These are phyloP conservation scores for Myiothlypis coronata DNA, from an alignment of 2,797 vertebrate species.

Conservation along the genomic window DNA sequence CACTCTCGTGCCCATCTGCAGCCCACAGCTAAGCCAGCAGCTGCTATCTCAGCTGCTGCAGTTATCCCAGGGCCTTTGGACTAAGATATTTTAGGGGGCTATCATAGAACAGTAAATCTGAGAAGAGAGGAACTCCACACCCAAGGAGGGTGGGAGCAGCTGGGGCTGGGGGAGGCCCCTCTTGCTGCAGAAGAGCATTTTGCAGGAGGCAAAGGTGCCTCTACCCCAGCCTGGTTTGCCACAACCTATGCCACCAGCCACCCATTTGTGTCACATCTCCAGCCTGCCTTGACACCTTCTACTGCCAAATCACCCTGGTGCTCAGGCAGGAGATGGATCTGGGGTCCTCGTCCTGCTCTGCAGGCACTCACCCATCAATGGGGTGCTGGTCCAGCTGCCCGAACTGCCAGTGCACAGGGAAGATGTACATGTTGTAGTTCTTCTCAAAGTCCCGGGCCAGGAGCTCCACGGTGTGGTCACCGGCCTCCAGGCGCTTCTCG, in stretches of 20 bases:
- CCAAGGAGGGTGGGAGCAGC: neutral
- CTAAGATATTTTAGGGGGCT: slow-evolving; percentile 31
- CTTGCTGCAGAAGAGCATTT: neutral
- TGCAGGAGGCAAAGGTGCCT: neutral
- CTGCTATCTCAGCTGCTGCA: slow-evolving; percentile 32
- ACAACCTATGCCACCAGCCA: neutral
- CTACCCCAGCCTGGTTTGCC: neutral
- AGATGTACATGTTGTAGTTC: slow-evolving; percentile 99
- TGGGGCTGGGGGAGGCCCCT: neutral
- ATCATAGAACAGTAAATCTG: neutral
- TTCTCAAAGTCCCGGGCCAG: slow-evolving; percentile 95
- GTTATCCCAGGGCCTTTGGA: neutral
- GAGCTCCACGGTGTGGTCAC: slow-evolving; percentile 92
- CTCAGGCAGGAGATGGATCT: neutral
- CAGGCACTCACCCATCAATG: slow-evolving; percentile 83
- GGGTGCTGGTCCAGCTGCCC: slow-evolving; percentile 98
- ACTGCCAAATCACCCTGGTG: neutral
- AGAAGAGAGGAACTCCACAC: neutral
- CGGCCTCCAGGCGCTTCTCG: slow-evolving; percentile 92
- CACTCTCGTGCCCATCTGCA: neutral
- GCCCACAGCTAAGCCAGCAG: slow-evolving; percentile 7
- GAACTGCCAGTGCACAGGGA: slow-evolving; percentile 98
- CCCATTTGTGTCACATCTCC: neutral
- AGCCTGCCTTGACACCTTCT: neutral
- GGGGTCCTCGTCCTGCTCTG: accelerated